Evolutionary conservation across 2,888 invertebrate genomes (phyloP), one percentile per base, ranked within the genome.

Genomic region (Bruchidius siliquastri): DNA sequence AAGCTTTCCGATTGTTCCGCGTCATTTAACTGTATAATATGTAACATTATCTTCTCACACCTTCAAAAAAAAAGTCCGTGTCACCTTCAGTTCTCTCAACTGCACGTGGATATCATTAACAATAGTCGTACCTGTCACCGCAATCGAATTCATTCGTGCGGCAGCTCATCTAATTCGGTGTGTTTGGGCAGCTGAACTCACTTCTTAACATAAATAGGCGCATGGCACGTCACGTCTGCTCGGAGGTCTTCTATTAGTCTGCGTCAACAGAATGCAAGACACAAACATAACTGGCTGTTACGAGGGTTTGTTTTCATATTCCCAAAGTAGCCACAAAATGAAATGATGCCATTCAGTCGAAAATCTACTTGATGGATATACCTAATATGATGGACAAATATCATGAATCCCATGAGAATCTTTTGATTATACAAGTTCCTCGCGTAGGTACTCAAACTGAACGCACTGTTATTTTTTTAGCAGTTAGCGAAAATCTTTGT

Each of bases 151-250:
- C 18, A 49, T 49, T 49, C 49, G 49, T 49, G 18, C 8, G 49
- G 49, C 49, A 49, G 49, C 49, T 13, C 49, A 49, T 49, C 49
- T 49, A 49, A 74, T 79, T 75, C 76, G 76, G 77, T 70, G 76
- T 80, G 78, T 81, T 80, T 80, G 80, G 80, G 81, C 83, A 83
- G 83, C 83, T 83, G 83, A 82, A 80, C 81, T 80, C 80, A 82
- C 83, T 81, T 81, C 81, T 80, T 80, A 80, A 80, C 80, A 80
- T 80, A 83, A 83, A 83, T 80, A 83, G 77, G 72, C 76, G 77
- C 49, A 77, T 77, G 79, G 80, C 81, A 82, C 81, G 49, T 49
- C 49, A 49, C 49, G 81, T 80, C 78, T 49, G 49, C 76, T 75
- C 74, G 74, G 75, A 74, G 77, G 78, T 80, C 78, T 80, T 81